Conservation (phyloP, 1,140 invertebrate species). For the Drosophila melanogaster region DNA sequence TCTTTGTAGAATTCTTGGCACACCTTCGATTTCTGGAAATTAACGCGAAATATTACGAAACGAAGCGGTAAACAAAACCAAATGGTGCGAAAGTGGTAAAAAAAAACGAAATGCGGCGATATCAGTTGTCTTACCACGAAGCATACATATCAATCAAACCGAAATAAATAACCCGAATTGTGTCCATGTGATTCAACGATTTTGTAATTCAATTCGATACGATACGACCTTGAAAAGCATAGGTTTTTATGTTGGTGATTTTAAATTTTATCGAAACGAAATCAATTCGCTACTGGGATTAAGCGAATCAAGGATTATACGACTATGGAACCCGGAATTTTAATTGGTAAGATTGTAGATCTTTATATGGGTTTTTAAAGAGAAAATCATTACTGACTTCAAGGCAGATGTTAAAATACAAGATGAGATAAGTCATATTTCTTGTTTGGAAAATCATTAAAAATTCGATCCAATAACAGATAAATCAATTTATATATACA, state of each 20-base stretch:
- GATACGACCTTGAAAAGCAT: constrained; percentile 29
- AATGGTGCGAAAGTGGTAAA: constrained; percentile 43
- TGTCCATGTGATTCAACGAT: constrained; percentile 58
- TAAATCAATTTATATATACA: no score
- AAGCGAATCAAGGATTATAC: constrained; percentile 29
- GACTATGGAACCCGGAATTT: constrained; percentile 80
- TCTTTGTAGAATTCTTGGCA: constrained; percentile 33
- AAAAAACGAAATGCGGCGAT: constrained; percentile 21
- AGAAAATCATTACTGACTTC: no score
- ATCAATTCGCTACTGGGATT: constrained; percentile 40
- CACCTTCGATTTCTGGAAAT: constrained; percentile 56
- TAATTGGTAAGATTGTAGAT: constrained; percentile 60
- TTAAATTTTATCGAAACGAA: constrained; percentile 39
- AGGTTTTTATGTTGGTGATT: constrained; percentile 32
- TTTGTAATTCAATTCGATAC: constrained; percentile 26
- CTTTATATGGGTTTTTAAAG: no score
- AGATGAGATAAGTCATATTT: no score
- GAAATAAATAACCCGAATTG: constrained; percentile 24
- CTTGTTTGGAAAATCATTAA: no score
- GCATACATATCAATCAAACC: constrained; percentile 31
- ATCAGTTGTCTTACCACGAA: constrained; percentile 33
- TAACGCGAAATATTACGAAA: constrained; percentile 55
- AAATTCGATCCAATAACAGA: no score
- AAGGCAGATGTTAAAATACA: no score
- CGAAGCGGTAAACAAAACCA: constrained; percentile 14